These are phyloP conservation scores for Hippolais icterina DNA, from an alignment of 2,113 vertebrate genomes.

Conservation along the genomic window DNA sequence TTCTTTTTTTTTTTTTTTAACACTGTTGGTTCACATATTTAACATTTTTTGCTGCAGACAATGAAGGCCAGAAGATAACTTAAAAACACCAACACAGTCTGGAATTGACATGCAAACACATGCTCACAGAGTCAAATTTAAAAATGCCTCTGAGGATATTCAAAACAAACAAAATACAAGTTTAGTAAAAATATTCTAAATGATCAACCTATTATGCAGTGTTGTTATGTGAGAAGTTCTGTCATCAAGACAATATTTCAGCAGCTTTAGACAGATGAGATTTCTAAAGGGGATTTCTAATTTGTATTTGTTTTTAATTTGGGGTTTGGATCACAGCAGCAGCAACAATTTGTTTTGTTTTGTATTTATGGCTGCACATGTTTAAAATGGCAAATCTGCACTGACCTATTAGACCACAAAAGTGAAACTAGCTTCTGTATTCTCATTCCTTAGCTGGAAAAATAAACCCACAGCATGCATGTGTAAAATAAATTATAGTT, in stretches of 20 bases:
- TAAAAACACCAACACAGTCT: background rate
- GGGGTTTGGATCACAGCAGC: constrained; percentile 50
- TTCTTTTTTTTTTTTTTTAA: background rate
- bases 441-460: constrained; percentile 39
- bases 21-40: background rate
- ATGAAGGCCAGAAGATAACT: background rate
- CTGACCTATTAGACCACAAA: constrained; percentile 57
- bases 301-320: constrained; percentile 65
- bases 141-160: background rate
- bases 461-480: constrained; percentile 36
- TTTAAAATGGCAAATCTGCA: constrained; percentile 55
- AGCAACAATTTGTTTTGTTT: constrained; percentile 49
- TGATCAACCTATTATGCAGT: background rate
- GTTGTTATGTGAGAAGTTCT: constrained; percentile 15
- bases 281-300: constrained; percentile 30
- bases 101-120: background rate
- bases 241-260: constrained; percentile 31
- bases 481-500: constrained; percentile 38
- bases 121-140: background rate
- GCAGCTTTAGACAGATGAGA: constrained; percentile 22
- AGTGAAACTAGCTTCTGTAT: constrained; percentile 55
- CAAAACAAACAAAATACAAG: constrained; percentile 3
- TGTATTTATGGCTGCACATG: constrained; percentile 45
- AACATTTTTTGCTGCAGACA: background rate
- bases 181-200: background rate